A percentile compares a stretch with the other conserved stretches of the same genome.
These are phyloP conservation scores for Abrostola tripartita DNA, from an alignment of 2,888 invertebrate genomes.

Conservation along the genomic window DNA sequence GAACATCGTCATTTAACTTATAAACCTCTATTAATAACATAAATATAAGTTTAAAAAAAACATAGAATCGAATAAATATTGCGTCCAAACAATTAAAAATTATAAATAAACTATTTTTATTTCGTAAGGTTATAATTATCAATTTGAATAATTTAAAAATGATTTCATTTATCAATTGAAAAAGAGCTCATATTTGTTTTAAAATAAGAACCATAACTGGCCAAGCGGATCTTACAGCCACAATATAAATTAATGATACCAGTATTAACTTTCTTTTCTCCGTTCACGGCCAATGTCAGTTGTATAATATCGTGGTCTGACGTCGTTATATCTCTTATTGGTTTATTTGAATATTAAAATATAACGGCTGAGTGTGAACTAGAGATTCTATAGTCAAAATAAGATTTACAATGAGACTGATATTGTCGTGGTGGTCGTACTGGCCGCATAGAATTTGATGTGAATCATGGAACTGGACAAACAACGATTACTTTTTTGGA, in stretches of 20 bases:
- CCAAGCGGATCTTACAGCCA: conserved; percentile 28
- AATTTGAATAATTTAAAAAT: background rate
- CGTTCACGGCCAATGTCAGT: conserved; percentile 45
- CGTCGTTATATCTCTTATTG: conserved; percentile 18
- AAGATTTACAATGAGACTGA: conserved; percentile 24
- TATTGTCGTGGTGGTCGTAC: background rate
- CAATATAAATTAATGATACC: conserved; percentile 36
- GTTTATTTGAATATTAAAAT: conserved; percentile 27
- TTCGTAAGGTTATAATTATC: background rate
- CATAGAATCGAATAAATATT: too few relatives aligned
- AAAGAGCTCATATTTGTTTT: conserved; percentile 4
- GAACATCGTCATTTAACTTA: too few relatives aligned
- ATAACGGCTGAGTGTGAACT: conserved; percentile 10
- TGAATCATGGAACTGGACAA: too few relatives aligned
- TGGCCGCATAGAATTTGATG: background rate
- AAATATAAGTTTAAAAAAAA: too few relatives aligned
- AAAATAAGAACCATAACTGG: conserved; percentile 6
- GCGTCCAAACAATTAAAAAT: too few relatives aligned
- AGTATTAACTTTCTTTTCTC: conserved; percentile 41
- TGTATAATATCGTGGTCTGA: conserved; percentile 37
- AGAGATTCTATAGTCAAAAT: conserved; percentile 16
- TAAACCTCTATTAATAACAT: too few relatives aligned
- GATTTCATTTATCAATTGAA: background rate
- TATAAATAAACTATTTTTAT: too few relatives aligned
- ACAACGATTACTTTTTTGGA: too few relatives aligned